Conservation (phyloP, 2,888 invertebrate species). For the Drosophila stalkeri region DNA sequence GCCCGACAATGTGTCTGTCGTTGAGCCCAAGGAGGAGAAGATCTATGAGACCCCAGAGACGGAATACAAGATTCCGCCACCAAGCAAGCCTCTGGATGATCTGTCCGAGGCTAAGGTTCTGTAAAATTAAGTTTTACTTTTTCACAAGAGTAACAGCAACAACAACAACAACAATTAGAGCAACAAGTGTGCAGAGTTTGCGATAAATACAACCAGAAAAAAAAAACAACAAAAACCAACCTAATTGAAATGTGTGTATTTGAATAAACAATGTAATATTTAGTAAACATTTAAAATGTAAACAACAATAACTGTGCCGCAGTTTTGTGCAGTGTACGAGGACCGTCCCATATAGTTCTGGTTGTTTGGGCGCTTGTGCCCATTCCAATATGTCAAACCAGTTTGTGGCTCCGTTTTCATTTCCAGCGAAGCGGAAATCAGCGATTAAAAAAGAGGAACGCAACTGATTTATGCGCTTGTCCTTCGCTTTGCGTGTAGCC, state of each 20-base stretch:
- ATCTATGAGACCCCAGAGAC: constrained; percentile 86
- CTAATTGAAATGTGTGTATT: constrained; percentile 55
- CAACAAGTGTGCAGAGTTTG: constrained; percentile 59
- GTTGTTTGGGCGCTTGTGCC: not conserved
- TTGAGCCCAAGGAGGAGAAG: constrained; percentile 98
- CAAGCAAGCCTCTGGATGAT: constrained; percentile 81
- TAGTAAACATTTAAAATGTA: constrained; percentile 48
- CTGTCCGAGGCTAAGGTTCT: constrained; percentile 81
- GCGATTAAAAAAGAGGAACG: constrained; percentile 66
- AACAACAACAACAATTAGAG: constrained; percentile 42
- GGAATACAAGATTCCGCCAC: constrained; percentile 85
- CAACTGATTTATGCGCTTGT: constrained; percentile 75
- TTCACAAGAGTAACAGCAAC: constrained; percentile 43
- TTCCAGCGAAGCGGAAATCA: constrained; percentile 77
- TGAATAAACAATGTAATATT: constrained; percentile 61
- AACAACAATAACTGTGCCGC: constrained; percentile 27
- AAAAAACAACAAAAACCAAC: constrained; percentile 45
- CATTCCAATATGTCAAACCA: constrained; percentile 33
- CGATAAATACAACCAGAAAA: constrained; percentile 70
- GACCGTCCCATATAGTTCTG: constrained; percentile 36
- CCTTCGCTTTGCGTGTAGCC: constrained; percentile 71
- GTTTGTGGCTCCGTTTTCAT: constrained; percentile 51
- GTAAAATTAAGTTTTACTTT: constrained; percentile 78
- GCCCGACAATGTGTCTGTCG: constrained; percentile 98
- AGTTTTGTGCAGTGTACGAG: constrained; percentile 61